Evolutionary conservation across 2,797 vertebrate genomes (phyloP).

Genomic region (Lagorchestes hirsutus): DNA sequence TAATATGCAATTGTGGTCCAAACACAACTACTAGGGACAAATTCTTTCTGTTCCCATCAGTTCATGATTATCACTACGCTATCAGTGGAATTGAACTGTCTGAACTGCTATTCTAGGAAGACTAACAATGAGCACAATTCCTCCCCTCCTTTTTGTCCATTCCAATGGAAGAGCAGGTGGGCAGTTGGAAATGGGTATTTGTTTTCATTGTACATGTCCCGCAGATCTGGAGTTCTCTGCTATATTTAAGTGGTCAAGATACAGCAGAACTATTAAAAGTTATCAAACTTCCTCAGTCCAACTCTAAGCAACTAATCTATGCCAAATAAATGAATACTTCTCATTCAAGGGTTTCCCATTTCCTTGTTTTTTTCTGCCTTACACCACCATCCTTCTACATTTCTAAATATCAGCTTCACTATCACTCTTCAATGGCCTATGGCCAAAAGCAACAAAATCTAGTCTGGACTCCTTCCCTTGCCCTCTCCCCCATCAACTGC

Average conservation of each 20-base stretch:
- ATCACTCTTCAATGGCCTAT: slow-evolving; percentile 14
- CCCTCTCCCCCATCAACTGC: slow-evolving; percentile 14
- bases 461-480: neutral
- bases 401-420: slow-evolving; percentile 36
- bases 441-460: slow-evolving; percentile 47
- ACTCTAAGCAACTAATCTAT: slow-evolving; percentile 8
- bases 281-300: neutral
- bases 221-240: neutral
- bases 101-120: neutral
- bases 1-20: neutral
- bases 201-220: neutral
- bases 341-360: slow-evolving; percentile 37
- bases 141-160: neutral
- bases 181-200: neutral
- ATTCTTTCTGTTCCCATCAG: neutral
- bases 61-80: neutral
- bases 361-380: slow-evolving; percentile 39
- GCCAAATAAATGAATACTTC: slow-evolving; percentile 21
- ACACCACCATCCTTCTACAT: slow-evolving; percentile 19
- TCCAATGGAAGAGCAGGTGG: neutral
- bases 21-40: neutral
- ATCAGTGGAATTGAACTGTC: neutral
- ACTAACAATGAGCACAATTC: neutral
- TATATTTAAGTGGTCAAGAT: neutral
- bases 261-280: neutral